These are phyloP conservation scores for Hafferia zeledoni DNA, from an alignment of 2,797 vertebrate genomes.

Conservation along the genomic window DNA sequence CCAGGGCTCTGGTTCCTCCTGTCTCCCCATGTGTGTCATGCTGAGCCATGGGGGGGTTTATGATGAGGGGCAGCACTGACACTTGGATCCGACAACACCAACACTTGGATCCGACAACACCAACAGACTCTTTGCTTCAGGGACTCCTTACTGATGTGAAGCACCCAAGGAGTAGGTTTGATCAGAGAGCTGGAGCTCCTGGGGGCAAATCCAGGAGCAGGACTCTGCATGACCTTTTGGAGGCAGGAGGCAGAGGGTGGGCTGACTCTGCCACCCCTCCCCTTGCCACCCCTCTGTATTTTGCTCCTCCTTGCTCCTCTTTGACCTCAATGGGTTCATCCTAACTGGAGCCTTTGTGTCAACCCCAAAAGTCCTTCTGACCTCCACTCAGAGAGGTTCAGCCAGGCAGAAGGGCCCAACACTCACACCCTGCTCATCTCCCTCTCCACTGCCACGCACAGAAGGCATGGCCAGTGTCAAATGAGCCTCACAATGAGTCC, in stretches of 20 bases:
- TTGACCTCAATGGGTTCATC: neutral
- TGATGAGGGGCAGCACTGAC: neutral
- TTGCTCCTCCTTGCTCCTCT: neutral
- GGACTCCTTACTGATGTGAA: neutral
- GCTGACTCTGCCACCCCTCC: neutral
- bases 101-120: too few relatives aligned
- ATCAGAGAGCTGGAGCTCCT: neutral
- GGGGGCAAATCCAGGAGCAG: neutral
- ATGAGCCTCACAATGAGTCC: constrained; percentile 75
- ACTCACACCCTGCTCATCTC: constrained; percentile 48
- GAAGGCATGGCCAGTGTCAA: constrained; percentile 69
- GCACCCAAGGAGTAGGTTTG: neutral
- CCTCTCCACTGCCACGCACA: neutral
- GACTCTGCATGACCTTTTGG: neutral
- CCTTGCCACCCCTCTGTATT: neutral
- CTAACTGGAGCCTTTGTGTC: constrained; percentile 6
- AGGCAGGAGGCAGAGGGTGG: neutral
- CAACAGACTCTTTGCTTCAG: neutral
- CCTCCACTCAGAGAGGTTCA: constrained; percentile 18
- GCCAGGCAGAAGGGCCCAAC: constrained; percentile 42
- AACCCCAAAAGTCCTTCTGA: neutral
- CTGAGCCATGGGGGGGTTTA: neutral
- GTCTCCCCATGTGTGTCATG: neutral
- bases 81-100: too few relatives aligned
- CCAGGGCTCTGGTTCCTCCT: neutral